Evolutionary conservation across 2,888 invertebrate species (phyloP).

Genomic region (Euplexia lucipara): DNA sequence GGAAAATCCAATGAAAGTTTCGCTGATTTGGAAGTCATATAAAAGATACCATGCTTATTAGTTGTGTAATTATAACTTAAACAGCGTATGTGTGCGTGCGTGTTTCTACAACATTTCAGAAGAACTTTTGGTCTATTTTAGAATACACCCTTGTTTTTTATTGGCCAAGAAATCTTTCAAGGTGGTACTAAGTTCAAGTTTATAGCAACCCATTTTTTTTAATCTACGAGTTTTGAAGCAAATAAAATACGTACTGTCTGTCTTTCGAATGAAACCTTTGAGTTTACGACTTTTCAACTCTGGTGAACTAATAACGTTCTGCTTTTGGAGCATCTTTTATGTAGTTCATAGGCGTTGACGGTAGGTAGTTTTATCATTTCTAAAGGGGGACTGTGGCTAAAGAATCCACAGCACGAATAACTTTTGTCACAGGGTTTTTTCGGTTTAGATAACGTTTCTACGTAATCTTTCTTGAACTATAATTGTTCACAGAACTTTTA

Average conservation of each 20-base stretch:
- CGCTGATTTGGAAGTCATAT: too few species aligned
- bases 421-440: too few species aligned
- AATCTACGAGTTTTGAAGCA: constrained; percentile 17
- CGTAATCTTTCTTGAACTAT: too few species aligned
- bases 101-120: neutral
- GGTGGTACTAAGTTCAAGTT: constrained; percentile 1
- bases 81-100: neutral
- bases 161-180: neutral
- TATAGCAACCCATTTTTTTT: neutral
- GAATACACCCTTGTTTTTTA: neutral
- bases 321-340: constrained; percentile 1
- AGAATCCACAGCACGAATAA: too few species aligned
- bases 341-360: neutral
- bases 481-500: too few species aligned
- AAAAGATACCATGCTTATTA: too few species aligned
- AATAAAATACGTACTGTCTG: constrained; percentile 4
- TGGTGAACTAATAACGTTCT: constrained; percentile 14
- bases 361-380: too few species aligned
- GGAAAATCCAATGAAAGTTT: too few species aligned
- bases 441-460: too few species aligned
- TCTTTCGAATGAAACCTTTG: constrained; percentile 3
- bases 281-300: constrained; percentile 18
- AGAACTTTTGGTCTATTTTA: neutral
- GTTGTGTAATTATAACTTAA: too few species aligned
- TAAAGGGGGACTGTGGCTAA: too few species aligned